Evolutionary conservation across 2,888 invertebrate genomes (phyloP).

Genomic region (Philereme vetulata): DNA sequence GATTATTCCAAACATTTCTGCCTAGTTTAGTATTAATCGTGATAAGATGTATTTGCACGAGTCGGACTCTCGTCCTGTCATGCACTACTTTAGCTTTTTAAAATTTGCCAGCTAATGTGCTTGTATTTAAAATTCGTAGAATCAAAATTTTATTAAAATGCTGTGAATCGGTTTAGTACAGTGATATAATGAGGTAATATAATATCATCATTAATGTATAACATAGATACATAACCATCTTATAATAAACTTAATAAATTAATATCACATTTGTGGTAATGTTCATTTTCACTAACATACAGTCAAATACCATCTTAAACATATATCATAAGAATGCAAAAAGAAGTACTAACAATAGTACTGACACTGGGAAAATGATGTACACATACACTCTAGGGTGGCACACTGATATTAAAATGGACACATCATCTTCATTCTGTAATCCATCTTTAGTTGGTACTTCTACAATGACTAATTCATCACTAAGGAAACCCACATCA

Average conservation of each 20-base stretch:
- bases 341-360: slow-evolving; percentile 88
- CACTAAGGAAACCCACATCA: slow-evolving; percentile 87
- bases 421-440: slow-evolving; percentile 89
- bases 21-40: slow-evolving; percentile 27
- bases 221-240: slow-evolving; percentile 28
- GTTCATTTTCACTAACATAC: slow-evolving; percentile 67
- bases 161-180: slow-evolving; percentile 37
- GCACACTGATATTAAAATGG: slow-evolving; percentile 89
- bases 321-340: slow-evolving; percentile 91
- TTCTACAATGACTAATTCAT: slow-evolving; percentile 92
- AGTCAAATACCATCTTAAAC: slow-evolving; percentile 60
- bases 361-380: slow-evolving; percentile 90
- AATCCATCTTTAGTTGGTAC: slow-evolving; percentile 92
- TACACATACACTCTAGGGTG: slow-evolving; percentile 91
- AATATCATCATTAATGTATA: slow-evolving; percentile 34
- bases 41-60: slow-evolving; percentile 29
- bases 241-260: slow-evolving; percentile 64
- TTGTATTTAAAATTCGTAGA: slow-evolving; percentile 22
- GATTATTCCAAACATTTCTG: slow-evolving; percentile 21
- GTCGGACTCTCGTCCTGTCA: slow-evolving; percentile 4
- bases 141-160: slow-evolving; percentile 28
- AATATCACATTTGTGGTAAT: slow-evolving; percentile 79
- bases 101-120: slow-evolving; percentile 12
- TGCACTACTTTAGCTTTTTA: slow-evolving; percentile 11
- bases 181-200: slow-evolving; percentile 34